A percentile compares a stretch with the other conserved stretches of the same genome.
phyloP scores from a whole-genome alignment of 2,797 vertebrate genomes.

The Borostomias antarcticus region DNA sequence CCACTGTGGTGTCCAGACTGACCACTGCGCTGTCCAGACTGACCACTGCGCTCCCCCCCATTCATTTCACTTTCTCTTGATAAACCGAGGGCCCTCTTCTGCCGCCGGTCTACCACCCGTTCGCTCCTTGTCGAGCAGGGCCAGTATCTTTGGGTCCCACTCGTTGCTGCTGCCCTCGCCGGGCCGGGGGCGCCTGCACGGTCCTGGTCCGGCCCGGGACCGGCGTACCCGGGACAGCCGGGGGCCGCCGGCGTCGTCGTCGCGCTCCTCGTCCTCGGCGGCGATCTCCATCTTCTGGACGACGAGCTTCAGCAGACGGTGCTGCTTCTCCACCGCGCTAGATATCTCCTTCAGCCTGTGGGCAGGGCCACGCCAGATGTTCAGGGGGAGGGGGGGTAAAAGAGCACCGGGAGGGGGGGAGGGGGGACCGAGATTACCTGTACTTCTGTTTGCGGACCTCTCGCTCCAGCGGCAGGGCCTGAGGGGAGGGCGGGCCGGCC shows the following conservation, averaged over 20 bases:
- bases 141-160: slow-evolving; percentile 42
- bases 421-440: slow-evolving; percentile 63
- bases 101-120: no score
- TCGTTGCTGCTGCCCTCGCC: slow-evolving; percentile 65
- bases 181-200: slow-evolving; percentile 20
- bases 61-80: no score
- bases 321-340: slow-evolving; percentile 80
- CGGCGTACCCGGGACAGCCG: slow-evolving; percentile 71
- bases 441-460: slow-evolving; percentile 87
- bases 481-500: slow-evolving; percentile 12
- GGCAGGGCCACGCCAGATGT: no score
- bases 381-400: not conserved
- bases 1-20: no score
- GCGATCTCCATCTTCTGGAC: slow-evolving; percentile 89
- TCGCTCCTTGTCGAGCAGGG: no score
- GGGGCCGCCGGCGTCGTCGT: no score
- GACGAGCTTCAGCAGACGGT: slow-evolving; percentile 83
- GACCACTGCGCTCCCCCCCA: no score
- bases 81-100: no score
- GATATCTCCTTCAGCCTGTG: slow-evolving; percentile 83
- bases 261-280: slow-evolving; percentile 83
- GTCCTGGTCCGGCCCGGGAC: slow-evolving; percentile 52
- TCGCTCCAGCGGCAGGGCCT: slow-evolving; percentile 72
- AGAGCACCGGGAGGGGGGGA: not conserved
- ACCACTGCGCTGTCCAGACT: no score